Evolutionary conservation across 1,140 invertebrate genomes (phyloP).

Genomic region (Whitmania pigra): DNA sequence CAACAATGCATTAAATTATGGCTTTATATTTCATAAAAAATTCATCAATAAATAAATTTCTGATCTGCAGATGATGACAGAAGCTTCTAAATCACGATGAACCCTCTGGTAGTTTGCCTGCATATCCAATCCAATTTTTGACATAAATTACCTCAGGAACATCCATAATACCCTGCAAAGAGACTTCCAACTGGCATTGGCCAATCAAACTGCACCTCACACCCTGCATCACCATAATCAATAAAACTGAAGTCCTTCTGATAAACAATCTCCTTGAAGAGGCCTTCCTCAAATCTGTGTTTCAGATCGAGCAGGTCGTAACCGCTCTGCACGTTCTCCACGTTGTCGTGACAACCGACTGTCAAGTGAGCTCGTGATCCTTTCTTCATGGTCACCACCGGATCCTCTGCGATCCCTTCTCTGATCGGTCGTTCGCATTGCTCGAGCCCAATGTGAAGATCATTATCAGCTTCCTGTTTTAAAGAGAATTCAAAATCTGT

Average conservation of each 20-base stretch:
- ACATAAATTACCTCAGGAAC: not conserved
- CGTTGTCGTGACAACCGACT: not conserved
- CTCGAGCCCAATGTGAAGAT: no score
- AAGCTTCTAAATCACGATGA: no score
- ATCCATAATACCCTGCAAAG: not conserved
- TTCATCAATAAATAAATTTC: no score
- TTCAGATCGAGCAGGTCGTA: not conserved
- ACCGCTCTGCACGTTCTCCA: not conserved
- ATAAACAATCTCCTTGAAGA: not conserved
- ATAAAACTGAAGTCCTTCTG: conserved; percentile 1
- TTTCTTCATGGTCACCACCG: not conserved
- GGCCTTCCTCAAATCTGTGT: not conserved
- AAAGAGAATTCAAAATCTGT: no score
- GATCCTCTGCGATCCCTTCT: not conserved
- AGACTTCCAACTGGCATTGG: conserved; percentile 3
- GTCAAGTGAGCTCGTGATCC: conserved; percentile 6
- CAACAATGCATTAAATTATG: no score
- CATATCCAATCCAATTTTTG: no score
- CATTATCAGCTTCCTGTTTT: no score
- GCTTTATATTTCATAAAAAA: no score
- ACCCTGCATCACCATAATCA: not conserved
- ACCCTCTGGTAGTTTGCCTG: no score
- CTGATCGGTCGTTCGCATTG: no score
- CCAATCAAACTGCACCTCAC: conserved; percentile 3
- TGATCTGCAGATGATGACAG: no score